A percentile compares a stretch with the other conserved stretches of the same genome.
phyloP scores from a whole-genome alignment of 1,140 invertebrate genomes.

The Drosophila lacteicornis region DNA sequence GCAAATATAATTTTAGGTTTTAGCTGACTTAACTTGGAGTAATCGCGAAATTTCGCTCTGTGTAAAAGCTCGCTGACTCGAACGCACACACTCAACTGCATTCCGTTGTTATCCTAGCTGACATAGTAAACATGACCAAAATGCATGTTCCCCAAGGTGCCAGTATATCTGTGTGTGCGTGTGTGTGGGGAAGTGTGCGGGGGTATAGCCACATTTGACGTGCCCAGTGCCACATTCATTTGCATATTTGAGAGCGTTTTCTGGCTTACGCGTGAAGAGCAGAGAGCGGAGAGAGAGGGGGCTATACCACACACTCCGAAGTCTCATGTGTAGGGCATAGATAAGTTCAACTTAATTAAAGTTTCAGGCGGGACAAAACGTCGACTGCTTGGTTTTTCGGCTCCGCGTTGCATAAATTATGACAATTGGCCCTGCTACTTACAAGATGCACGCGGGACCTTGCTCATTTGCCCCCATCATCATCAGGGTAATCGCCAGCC shows the following conservation, averaged over 20 bases:
- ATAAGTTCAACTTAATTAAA: slow-evolving; percentile 82
- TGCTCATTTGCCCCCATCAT: slow-evolving; percentile 41
- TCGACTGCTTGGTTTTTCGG: slow-evolving; percentile 46
- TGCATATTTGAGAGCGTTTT: slow-evolving; percentile 74
- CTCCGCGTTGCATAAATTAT: slow-evolving; percentile 70
- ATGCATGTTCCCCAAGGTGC: slow-evolving; percentile 76
- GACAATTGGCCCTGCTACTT: slow-evolving; percentile 51
- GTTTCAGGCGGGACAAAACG: slow-evolving; percentile 71
- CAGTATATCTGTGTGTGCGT: slow-evolving; percentile 18
- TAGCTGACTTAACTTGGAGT: too few relatives aligned
- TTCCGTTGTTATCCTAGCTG: slow-evolving; percentile 74
- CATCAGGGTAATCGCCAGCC: slow-evolving; percentile 44
- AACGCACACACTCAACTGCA: slow-evolving; percentile 38
- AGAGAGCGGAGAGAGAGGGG: slow-evolving; percentile 6
- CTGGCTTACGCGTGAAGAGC: slow-evolving; percentile 36
- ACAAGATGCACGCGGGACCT: slow-evolving; percentile 47
- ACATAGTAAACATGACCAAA: slow-evolving; percentile 82
- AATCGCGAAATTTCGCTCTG: neutral
- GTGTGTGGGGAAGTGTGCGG: slow-evolving; percentile 27
- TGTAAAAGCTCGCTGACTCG: slow-evolving; percentile 29
- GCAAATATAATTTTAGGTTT: too few relatives aligned
- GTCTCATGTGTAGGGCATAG: slow-evolving; percentile 78
- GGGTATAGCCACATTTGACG: slow-evolving; percentile 75
- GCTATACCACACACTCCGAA: slow-evolving; percentile 21
- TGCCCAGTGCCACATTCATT: slow-evolving; percentile 73